Conservation (phyloP, 2,113 vertebrate genomes). For the Oreochromis tanganicae region DNA sequence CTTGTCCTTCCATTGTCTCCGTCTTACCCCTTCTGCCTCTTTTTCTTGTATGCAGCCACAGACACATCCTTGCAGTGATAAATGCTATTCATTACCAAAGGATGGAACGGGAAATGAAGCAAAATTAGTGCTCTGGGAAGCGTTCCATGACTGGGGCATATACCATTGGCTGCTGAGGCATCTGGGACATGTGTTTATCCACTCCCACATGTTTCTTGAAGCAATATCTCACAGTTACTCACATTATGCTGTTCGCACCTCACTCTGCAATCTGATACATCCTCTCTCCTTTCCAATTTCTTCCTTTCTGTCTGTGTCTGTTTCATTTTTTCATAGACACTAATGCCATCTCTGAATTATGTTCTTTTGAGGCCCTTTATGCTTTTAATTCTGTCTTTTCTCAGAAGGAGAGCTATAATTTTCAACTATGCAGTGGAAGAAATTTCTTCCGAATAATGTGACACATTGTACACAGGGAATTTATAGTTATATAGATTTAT, state of each 20-base stretch:
- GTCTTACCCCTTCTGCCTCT: neutral
- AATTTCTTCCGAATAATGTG: neutral
- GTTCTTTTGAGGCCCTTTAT: neutral
- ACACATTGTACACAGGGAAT: neutral
- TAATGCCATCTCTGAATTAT: neutral
- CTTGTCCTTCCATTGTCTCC: slow-evolving; percentile 6
- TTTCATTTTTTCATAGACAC: neutral
- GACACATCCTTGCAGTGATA: slow-evolving; percentile 23
- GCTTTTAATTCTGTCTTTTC: neutral
- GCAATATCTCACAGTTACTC: slow-evolving; percentile 11
- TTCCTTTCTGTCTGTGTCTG: neutral
- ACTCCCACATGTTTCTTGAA: slow-evolving; percentile 33
- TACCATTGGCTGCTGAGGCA: neutral
- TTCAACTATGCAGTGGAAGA: neutral
- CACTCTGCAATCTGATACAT: slow-evolving; percentile 18
- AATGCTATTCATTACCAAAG: slow-evolving; percentile 50
- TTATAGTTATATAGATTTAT: neutral
- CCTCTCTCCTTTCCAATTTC: neutral
- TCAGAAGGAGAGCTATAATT: neutral
- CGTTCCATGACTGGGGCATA: slow-evolving; percentile 15
- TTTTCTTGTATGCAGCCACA: neutral
- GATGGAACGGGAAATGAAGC: slow-evolving; percentile 38
- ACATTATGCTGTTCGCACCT: neutral
- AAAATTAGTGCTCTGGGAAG: slow-evolving; percentile 35
- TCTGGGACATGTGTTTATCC: slow-evolving; percentile 42